Percentiles rank a stretch among this genome's conserved stretches.
phyloP scores from a whole-genome alignment of 2,113 vertebrate species.

The Gymnarchus niloticus region DNA sequence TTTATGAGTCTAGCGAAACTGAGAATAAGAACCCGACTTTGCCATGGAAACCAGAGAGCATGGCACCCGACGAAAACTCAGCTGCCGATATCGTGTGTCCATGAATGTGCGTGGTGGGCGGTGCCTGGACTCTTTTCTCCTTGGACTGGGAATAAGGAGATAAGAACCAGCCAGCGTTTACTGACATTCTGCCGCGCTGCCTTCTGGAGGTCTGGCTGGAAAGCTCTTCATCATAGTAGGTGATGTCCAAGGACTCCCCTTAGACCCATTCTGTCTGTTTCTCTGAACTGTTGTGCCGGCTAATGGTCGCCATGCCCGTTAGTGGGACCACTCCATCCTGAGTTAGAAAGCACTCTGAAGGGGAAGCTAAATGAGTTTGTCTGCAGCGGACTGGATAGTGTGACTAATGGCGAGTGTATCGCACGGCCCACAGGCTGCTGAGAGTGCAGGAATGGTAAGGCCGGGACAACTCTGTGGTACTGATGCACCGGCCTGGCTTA shows the following conservation, averaged over 20 bases:
- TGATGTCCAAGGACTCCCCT: neutral
- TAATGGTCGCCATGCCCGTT: neutral
- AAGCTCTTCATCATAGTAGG: too few species aligned
- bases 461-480: neutral
- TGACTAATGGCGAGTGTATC: neutral
- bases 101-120: neutral
- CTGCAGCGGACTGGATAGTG: neutral
- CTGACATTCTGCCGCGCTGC: neutral
- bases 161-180: neutral
- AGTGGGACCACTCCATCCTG: neutral
- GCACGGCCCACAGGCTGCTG: neutral
- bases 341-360: neutral
- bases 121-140: neutral
- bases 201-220: neutral
- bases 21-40: neutral
- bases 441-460: neutral
- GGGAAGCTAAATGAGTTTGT: neutral
- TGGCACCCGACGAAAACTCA: neutral
- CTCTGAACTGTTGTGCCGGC: neutral
- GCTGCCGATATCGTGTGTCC: neutral
- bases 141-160: neutral
- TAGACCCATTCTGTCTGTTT: neutral
- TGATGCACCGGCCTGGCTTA: neutral
- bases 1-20: neutral
- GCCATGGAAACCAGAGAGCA: neutral